Base-by-base conservation (phyloP, 2,888 invertebrate genomes). In the Phorcus lineatus region DNA sequence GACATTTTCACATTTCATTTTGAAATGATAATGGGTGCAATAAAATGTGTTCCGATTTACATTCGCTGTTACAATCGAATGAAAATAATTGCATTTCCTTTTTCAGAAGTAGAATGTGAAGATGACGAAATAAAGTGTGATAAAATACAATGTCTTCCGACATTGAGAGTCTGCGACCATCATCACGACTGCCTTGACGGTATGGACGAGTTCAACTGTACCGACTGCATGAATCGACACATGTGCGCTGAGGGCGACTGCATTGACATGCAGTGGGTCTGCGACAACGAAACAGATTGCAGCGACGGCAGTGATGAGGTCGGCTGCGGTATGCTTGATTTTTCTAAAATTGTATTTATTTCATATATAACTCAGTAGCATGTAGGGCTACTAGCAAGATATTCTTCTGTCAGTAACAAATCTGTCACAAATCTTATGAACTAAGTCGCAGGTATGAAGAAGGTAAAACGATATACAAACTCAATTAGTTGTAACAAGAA, bases 231-330 rank as follows among this genome's bases (percentile, higher is more conserved):
- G 17, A 17, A 55, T 66, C 22, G 31, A 53, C 57, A 16, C 78
- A 85, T n/a, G 13, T 76, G 76, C 31, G 28, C 24, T 55, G n/a
- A 28, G 2, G 28, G 17, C 3, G 31, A 28, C 28, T 67, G 67
- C 67, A 67, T 67, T 28, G 31, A n/a, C n/a, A 11, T 31, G 31
- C 0, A 6, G 36, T 76, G 53, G 53, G 36, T 24, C 9, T 76
- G 76, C 36, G 76, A 76, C n/a, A 55, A 55, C 53, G 31, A 53
- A 2, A 28, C 31, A 17, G 76, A 76, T 55, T 76, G 76, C 17
- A 31, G 11, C 13, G 76, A 76, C 16, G 76, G 76, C 36, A 54
- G 31, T 17, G 76, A 76, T 55, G 76, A 76, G 52, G 16, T 22
- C 13, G 82, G 74, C 28, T 74, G 80, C 17, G 67, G 55, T n/a